A percentile compares a stretch with the other conserved stretches of the same genome.
These are phyloP conservation scores for Eubasilissa splendida DNA, from an alignment of 2,888 invertebrate species.

Conservation along the genomic window DNA sequence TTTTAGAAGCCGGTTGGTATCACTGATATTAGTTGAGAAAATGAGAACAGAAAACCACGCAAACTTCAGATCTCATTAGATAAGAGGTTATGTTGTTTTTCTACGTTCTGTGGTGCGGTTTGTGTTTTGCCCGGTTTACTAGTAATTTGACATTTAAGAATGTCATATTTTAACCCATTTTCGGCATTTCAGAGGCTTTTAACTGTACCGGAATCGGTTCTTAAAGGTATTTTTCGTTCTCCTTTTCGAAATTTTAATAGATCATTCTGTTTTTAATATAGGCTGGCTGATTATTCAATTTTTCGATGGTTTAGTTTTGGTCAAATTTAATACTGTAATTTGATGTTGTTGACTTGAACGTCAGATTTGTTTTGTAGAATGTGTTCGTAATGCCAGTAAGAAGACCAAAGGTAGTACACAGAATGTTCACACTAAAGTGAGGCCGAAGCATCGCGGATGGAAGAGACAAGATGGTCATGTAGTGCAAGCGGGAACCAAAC, in stretches of 20 bases:
- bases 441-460: slow-evolving; percentile 85
- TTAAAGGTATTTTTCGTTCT: neutral
- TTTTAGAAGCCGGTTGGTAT: too few relatives aligned
- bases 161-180: slow-evolving; percentile 15
- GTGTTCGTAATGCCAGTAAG: slow-evolving; percentile 79
- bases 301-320: neutral
- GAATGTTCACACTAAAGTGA: slow-evolving; percentile 77
- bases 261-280: neutral
- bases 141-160: neutral
- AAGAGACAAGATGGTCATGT: slow-evolving; percentile 80
- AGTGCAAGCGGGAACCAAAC: slow-evolving; percentile 78
- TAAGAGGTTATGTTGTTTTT: too few relatives aligned
- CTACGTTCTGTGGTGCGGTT: too few relatives aligned
- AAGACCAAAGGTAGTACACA: slow-evolving; percentile 82
- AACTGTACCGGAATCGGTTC: neutral
- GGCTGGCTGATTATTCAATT: neutral
- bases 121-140: too few relatives aligned
- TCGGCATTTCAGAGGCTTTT: slow-evolving; percentile 21
- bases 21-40: too few relatives aligned
- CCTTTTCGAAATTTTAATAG: too few relatives aligned
- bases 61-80: too few relatives aligned
- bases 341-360: neutral
- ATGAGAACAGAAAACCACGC: too few relatives aligned
- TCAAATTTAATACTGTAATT: neutral
- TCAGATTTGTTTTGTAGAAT: slow-evolving; percentile 24